phyloP scores from a whole-genome alignment of 2,888 invertebrate genomes.

The Agapetus fuscipes region DNA sequence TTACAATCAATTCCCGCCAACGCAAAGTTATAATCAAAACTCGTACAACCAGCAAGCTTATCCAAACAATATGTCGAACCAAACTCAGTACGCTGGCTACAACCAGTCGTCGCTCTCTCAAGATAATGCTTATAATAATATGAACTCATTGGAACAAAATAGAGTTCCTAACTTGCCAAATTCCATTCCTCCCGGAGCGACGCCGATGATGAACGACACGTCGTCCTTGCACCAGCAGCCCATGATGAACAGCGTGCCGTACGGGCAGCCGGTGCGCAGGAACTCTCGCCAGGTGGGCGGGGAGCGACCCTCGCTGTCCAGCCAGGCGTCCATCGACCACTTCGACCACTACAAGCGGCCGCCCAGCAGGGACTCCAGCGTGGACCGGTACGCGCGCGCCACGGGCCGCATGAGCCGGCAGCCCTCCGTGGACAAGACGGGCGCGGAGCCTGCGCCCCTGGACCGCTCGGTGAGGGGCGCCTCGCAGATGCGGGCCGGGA shows the following conservation, averaged over 20 bases:
- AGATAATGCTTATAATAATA: conserved; percentile 13
- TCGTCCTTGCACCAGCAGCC: conserved; percentile 9
- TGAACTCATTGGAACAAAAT: conserved; percentile 16
- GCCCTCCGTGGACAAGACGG: conserved; percentile 63
- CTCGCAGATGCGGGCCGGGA: conserved; percentile 33
- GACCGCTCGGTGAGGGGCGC: conserved; percentile 39
- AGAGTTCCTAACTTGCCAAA: conserved; percentile 20
- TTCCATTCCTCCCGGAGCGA: conserved; percentile 21
- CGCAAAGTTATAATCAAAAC: conserved; percentile 26
- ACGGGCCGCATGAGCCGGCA: conserved; percentile 61
- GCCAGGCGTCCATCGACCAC: conserved; percentile 73
- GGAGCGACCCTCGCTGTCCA: conserved; percentile 34
- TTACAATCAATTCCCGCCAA: conserved; percentile 20
- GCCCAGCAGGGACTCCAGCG: conserved; percentile 79
- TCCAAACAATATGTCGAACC: conserved; percentile 21
- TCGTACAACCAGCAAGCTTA: conserved; percentile 25
- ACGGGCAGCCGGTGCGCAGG: conserved; percentile 21
- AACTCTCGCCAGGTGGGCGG: conserved; percentile 24
- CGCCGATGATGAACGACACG: conserved; percentile 16
- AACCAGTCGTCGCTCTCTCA: conserved; percentile 18
- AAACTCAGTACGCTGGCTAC: conserved; percentile 22
- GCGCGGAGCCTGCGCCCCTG: conserved; percentile 31
- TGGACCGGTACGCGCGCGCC: conserved; percentile 69
- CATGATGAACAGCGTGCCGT: conserved; percentile 19
- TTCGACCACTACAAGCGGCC: conserved; percentile 92